phyloP scores from a whole-genome alignment of 35 echinoderm and acorn worm genomes.

The Lytechinus pictus region DNA sequence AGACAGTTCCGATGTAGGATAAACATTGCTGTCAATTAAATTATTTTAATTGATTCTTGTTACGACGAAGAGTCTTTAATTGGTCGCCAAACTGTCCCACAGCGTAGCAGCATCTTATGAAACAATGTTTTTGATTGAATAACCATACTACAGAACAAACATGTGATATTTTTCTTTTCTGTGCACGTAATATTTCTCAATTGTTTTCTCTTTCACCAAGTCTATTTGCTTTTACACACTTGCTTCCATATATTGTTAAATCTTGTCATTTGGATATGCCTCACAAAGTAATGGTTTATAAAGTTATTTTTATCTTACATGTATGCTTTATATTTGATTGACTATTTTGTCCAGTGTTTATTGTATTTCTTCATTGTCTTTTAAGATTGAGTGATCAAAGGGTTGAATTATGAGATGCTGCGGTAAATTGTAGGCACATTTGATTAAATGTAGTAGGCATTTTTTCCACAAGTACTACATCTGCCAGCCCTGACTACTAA shows the following conservation, averaged over 20 bases:
- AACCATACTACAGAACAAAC: neutral
- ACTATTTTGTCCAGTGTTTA: neutral
- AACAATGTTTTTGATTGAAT: neutral
- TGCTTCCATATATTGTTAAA: neutral
- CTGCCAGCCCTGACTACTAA: too few relatives aligned
- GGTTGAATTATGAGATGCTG: too few relatives aligned
- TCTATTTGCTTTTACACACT: neutral
- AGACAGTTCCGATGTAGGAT: neutral
- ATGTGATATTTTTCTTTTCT: neutral
- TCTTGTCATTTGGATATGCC: neutral
- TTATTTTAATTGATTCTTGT: neutral
- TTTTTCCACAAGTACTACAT: too few relatives aligned
- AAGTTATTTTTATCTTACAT: neutral
- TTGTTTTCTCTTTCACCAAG: neutral
- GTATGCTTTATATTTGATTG: neutral
- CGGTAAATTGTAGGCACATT: too few relatives aligned
- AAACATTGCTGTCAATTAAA: conserved; percentile 5
- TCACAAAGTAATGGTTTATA: neutral
- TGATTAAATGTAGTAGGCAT: too few relatives aligned
- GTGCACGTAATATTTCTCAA: neutral
- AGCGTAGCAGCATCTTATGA: neutral
- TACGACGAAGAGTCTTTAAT: neutral
- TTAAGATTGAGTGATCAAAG: neutral
- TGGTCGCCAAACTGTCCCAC: neutral
- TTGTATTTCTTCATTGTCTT: neutral